phyloP scores from a whole-genome alignment of 2,888 invertebrate genomes.

The Chrysotoxum bicinctum region DNA sequence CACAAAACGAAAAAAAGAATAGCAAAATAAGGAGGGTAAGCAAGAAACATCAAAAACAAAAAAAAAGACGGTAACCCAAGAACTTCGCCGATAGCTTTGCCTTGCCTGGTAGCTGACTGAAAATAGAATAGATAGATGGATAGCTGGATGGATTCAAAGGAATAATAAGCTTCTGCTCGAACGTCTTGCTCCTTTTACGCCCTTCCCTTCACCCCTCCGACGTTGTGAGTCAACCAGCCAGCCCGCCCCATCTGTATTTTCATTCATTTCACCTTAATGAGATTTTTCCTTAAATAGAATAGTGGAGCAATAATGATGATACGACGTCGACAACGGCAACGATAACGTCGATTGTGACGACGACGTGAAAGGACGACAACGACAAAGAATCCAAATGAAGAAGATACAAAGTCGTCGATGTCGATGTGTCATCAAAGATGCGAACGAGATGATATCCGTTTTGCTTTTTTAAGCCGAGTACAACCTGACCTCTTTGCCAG shows the following conservation, averaged over 20 bases:
- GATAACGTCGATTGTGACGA: not conserved
- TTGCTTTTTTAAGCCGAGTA: constrained; percentile 42
- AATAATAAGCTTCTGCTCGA: constrained; percentile 70
- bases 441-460: constrained; percentile 63
- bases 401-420: constrained; percentile 46
- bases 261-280: constrained; percentile 71
- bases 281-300: constrained; percentile 72
- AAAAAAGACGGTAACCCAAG: constrained; percentile 44
- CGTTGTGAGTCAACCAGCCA: not conserved
- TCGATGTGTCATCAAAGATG: constrained; percentile 64
- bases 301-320: constrained; percentile 68
- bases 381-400: constrained; percentile 42
- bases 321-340: constrained; percentile 22
- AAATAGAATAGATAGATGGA: constrained; percentile 54
- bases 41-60: not conserved
- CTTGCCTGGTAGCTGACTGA: constrained; percentile 41
- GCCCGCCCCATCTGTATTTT: constrained; percentile 56
- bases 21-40: constrained; percentile 43
- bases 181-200: constrained; percentile 59
- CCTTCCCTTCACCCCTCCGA: not conserved
- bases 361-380: constrained; percentile 7
- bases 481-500: constrained; percentile 51
- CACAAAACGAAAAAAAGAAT: constrained; percentile 4
- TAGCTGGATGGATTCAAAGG: constrained; percentile 62
- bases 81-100: constrained; percentile 50